Evolutionary conservation across 2,888 invertebrate genomes (phyloP).

Genomic region (Drosophila ustulata): DNA sequence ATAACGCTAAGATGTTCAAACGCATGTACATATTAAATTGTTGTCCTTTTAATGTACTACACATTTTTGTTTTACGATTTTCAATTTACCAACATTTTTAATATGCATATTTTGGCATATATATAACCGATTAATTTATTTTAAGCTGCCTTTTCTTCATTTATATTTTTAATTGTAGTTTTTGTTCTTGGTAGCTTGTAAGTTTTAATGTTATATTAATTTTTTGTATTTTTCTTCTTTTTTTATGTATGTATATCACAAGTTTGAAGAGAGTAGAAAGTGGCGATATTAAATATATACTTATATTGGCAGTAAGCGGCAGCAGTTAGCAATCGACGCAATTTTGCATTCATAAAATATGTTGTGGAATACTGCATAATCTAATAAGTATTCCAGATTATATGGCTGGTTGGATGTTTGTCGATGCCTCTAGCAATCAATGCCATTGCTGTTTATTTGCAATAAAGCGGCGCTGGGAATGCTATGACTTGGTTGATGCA

Average conservation of each 20-base stretch:
- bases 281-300: conserved; percentile 48
- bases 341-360: background rate
- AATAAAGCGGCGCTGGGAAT: conserved; percentile 31
- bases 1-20: conserved; percentile 3
- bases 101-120: conserved; percentile 6
- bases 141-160: conserved; percentile 1
- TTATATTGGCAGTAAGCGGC: conserved; percentile 61
- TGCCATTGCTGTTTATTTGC: conserved; percentile 51
- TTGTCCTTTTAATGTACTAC: background rate
- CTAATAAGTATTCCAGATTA: background rate
- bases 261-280: conserved; percentile 76
- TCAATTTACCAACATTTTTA: conserved; percentile 3
- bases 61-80: conserved; percentile 1
- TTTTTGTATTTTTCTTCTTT: conserved; percentile 29
- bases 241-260: conserved; percentile 71
- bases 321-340: conserved; percentile 17
- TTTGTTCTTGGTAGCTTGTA: conserved; percentile 2
- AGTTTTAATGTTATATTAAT: conserved; percentile 18
- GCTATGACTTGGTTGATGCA: conserved; percentile 53
- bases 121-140: conserved; percentile 1
- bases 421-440: conserved; percentile 59
- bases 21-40: background rate
- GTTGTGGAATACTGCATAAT: conserved; percentile 1
- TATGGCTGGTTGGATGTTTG: conserved; percentile 5
- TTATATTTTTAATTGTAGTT: background rate